Evolutionary conservation across 2,797 vertebrate species (phyloP), one percentile per base, ranked within the genome.

Genomic region (Ctenopoma kingsleyae): DNA sequence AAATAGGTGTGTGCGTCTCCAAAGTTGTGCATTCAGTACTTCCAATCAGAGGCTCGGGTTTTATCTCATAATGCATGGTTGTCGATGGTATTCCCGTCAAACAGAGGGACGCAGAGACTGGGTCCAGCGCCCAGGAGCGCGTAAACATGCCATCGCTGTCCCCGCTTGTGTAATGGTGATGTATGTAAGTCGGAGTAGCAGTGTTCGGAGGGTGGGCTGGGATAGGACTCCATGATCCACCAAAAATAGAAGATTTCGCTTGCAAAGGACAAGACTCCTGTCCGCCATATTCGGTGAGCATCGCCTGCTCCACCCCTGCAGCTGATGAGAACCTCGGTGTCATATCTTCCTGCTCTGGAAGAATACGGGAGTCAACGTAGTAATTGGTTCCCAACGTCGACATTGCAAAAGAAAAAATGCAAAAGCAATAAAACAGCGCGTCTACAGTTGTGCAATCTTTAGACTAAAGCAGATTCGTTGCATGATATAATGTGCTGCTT

Each of bases 51-150:
- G 97, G 97, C 91, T 99, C 97, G 64, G 96, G 96, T 94, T 98
- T 99, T 84, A 98, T 96, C 89, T 96, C 97, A 71, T 98, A 97
- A 81, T 97, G 96, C 93, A 96, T 94, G 91, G 95, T 87, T 86
- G 97, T 82, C 49, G 92, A 94, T 70, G 97, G 94, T 92, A 99
- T 95, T 94, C 96, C 98, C 77, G 97, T 94, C 92, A 98, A 95
- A 86, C 98, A 96, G 89, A 98, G 87, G 78, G 97, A 96, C 74
- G 96, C 96, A 65, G 97, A 94, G 75, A 98, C 89, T 64, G 96
- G 95, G 83, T 98, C 97, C 87, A 98, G 91, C 83, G 97, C 93
- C 98, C 98, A 99, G 89, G 97, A 96, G 83, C 97, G 96, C 93
- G 96, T 93, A 92, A 97, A 97, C 95, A 96, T 95, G 92, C 96